phyloP scores from a whole-genome alignment of 2,113 vertebrate species.

The Noturus placidus region DNA sequence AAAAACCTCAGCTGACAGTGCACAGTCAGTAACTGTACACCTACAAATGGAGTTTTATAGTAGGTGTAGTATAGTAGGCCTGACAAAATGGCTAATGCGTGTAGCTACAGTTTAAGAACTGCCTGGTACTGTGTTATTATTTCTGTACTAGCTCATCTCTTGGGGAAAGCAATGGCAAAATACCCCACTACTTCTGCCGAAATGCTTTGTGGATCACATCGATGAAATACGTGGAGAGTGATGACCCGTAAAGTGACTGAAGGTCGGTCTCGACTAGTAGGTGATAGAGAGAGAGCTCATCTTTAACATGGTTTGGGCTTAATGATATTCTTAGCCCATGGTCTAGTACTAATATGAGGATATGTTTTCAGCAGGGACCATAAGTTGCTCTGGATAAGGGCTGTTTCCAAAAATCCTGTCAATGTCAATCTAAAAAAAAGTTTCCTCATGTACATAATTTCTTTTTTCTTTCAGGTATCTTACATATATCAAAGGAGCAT shows the following conservation, averaged over 20 bases:
- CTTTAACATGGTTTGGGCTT: not conserved
- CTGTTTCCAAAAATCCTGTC: not conserved
- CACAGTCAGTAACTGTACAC: not conserved
- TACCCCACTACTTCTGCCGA: too few species aligned
- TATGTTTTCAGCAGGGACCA: not conserved
- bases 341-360: not conserved
- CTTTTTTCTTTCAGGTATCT: not conserved
- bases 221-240: too few species aligned
- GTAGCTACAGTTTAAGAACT: not conserved
- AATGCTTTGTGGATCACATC: too few species aligned
- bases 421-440: not conserved
- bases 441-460: not conserved
- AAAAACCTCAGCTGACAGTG: not conserved
- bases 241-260: too few species aligned
- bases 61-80: not conserved
- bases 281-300: too few species aligned
- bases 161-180: too few species aligned
- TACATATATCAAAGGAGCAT: slow-evolving; percentile 13
- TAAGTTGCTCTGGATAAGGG: not conserved
- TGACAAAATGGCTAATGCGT: not conserved
- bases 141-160: not conserved
- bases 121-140: not conserved
- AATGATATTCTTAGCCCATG: not conserved
- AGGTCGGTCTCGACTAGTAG: too few species aligned
- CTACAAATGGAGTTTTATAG: not conserved